A percentile compares a stretch with the other conserved stretches of the same genome.
phyloP scores from a whole-genome alignment of 2,797 vertebrate genomes.

The Pantherophis alleghaniensis region DNA sequence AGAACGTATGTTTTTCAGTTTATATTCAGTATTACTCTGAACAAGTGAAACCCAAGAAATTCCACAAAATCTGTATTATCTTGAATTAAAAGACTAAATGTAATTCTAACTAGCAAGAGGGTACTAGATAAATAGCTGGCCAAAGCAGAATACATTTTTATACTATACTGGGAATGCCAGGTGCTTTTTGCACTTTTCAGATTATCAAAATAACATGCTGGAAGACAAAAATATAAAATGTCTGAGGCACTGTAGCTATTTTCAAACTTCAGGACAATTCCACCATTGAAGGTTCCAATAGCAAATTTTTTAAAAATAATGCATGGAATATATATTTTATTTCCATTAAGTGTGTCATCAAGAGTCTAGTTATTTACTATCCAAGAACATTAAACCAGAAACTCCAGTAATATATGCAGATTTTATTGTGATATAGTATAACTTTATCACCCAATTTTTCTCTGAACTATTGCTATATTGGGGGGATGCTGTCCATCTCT shows the following conservation, averaged over 20 bases:
- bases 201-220: neutral
- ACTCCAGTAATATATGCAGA: neutral
- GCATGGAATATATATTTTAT: neutral
- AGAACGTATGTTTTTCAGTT: neutral
- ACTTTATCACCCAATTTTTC: neutral
- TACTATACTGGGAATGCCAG: neutral
- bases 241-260: neutral
- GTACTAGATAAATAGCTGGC: neutral
- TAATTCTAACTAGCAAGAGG: neutral
- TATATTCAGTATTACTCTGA: neutral
- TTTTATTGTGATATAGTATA: neutral
- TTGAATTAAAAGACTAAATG: neutral
- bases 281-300: neutral
- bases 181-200: neutral
- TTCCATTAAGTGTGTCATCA: neutral
- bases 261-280: neutral
- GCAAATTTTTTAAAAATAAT: neutral
- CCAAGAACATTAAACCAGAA: neutral
- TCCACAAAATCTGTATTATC: neutral
- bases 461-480: neutral
- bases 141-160: neutral
- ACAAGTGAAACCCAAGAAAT: neutral
- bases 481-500: neutral
- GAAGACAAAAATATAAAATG: neutral
- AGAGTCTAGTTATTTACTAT: neutral